Base-by-base conservation (phyloP, 2,888 invertebrate species). In the Plebejus argus region DNA sequence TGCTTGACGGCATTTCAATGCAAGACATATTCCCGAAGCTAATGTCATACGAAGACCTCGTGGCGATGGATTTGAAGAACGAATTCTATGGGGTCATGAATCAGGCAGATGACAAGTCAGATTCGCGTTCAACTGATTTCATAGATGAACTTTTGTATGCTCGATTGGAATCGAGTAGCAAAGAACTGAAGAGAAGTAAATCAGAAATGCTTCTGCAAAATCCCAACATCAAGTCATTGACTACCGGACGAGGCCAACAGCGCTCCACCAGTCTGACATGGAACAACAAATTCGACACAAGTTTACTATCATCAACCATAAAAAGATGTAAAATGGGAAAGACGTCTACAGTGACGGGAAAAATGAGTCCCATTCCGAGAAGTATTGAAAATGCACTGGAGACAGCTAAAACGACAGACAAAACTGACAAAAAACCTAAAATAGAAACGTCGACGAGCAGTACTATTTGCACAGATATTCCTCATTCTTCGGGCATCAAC, bases 1-100 rank as follows among this genome's bases (percentile, higher is more conserved):
- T 97, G 77, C 90, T 97, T 39, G 97, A 98, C 86, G 97, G 97
- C 12, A 97, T 97, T 85, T 97, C 97, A 1, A 97, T 97, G 96
- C 96, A 97, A 89, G 97, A 98, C 85, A 97, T 97, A 83, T 97
- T 97, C 83, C 96, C 96, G 20, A 96, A 96, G 85, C 88, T 95
- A 78, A 95, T 95, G 95, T 95, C 95, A 75, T 96, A 96, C 84
- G 96, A 96, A 85, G 96, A 96, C 86, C 89, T 96, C 78, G 89
- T 95, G 78, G 92, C 92, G 15, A 94, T 95, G 87, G 96, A 97
- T 85, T 91, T 96, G 78, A 96, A 95, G 84, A 95, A 94, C 79
- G 96, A 96, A 82, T 92, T 92, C 77, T 95, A 95, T 81, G 94
- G 92, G 77, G 89, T 88, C 70, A 90, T 93, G 83, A 87, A 87